A percentile compares a stretch with the other conserved stretches of the same genome.
Conservation (phyloP, 2,888 invertebrate species). For the Cheilosia vernalis region DNA sequence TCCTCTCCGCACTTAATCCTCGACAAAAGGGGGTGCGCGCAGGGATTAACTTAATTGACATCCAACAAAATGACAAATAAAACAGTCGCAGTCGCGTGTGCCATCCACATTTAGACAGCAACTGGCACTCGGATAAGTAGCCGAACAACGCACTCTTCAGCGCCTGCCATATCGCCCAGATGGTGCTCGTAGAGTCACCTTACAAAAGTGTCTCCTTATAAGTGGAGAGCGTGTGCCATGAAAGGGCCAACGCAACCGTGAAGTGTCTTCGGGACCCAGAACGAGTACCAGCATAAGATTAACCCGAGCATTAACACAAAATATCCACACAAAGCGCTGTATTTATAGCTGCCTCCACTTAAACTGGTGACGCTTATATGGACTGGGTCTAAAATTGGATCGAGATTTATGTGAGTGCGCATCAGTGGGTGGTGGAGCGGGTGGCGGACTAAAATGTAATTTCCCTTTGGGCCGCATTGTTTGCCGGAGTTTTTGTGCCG, state of each 20-base stretch:
- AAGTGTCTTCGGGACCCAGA: constrained; percentile 57
- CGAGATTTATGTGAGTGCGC: constrained; percentile 6
- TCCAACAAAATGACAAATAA: constrained; percentile 69
- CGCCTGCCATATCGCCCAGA: constrained; percentile 27
- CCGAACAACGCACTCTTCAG: constrained; percentile 36
- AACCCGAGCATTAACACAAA: constrained; percentile 71
- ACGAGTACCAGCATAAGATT: constrained; percentile 36
- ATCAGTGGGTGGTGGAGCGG: not conserved
- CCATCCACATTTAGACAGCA: constrained; percentile 19
- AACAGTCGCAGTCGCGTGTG: constrained; percentile 58
- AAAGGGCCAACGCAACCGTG: constrained; percentile 53
- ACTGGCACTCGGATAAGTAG: constrained; percentile 44
- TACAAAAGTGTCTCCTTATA: constrained; percentile 69
- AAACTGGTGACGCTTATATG: constrained; percentile 8
- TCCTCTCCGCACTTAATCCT: constrained; percentile 33
- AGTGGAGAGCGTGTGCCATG: constrained; percentile 64
- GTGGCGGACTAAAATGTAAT: constrained; percentile 56
- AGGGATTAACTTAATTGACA: constrained; percentile 72
- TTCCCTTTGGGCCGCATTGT: constrained; percentile 53
- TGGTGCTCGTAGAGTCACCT: constrained; percentile 47
- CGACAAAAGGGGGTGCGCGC: constrained; percentile 35
- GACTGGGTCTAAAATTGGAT: constrained; percentile 41
- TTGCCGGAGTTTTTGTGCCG: constrained; percentile 24
- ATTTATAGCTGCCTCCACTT: constrained; percentile 60
- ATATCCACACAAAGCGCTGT: constrained; percentile 39